Evolutionary conservation across 1,140 invertebrate genomes (phyloP).

Genomic region (Drosophila asahinai): DNA sequence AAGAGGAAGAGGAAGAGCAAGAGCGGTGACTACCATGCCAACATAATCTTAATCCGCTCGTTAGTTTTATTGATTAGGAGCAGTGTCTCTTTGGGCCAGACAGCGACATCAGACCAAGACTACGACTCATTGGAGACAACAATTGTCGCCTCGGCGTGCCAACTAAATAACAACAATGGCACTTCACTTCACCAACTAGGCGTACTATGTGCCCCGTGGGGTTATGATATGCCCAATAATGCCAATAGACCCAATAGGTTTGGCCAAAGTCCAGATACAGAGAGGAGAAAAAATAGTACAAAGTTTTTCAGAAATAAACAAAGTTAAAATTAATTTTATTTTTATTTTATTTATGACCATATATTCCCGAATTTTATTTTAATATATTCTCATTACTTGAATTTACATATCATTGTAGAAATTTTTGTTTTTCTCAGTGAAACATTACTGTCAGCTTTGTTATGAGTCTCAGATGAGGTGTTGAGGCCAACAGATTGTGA

Average conservation of each 20-base stretch:
- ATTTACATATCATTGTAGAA: too few species aligned
- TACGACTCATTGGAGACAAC: conserved; percentile 80
- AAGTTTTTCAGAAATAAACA: too few species aligned
- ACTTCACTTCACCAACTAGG: conserved; percentile 50
- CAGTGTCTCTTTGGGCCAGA: conserved; percentile 62
- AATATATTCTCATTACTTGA: not conserved
- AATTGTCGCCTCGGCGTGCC: conserved; percentile 83
- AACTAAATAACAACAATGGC: conserved; percentile 79
- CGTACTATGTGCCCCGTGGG: conserved; percentile 67
- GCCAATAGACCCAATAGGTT: conserved; percentile 20
- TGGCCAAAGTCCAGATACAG: not conserved
- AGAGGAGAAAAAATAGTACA: not conserved
- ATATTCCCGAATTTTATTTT: not conserved
- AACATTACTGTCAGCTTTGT: not conserved
- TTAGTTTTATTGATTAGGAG: conserved; percentile 83
- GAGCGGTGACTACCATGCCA: conserved; percentile 35
- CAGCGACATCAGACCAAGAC: conserved; percentile 42
- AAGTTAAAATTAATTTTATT: too few species aligned
- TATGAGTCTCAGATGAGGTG: conserved; percentile 19
- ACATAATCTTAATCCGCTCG: conserved; percentile 83
- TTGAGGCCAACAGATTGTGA: conserved; percentile 46
- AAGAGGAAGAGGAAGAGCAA: conserved; percentile 27
- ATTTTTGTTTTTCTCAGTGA: not conserved
- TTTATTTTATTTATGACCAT: too few species aligned
- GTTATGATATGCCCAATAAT: conserved; percentile 55